Conservation (phyloP, 2,888 invertebrate species). For the Cynaeus angustus region DNA sequence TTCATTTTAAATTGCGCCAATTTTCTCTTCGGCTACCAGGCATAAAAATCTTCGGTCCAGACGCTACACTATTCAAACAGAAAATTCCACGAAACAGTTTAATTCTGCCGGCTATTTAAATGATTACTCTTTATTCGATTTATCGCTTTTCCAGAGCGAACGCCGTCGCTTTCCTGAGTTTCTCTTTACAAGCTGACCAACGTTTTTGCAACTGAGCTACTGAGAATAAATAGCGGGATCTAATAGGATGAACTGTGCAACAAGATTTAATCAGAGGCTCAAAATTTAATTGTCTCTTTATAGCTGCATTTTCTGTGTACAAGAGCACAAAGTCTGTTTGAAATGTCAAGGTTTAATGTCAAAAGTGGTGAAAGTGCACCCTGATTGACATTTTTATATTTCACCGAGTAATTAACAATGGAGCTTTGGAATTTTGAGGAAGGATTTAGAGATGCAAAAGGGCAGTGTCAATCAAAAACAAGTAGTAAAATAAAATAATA, state of each 20-base stretch:
- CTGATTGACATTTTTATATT: slow-evolving; percentile 18
- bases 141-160: slow-evolving; percentile 48
- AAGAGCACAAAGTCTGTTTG: background rate
- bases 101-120: slow-evolving; percentile 49
- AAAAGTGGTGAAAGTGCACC: slow-evolving; percentile 12
- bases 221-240: slow-evolving; percentile 60
- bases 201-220: slow-evolving; percentile 48
- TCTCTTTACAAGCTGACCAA: slow-evolving; percentile 21
- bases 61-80: slow-evolving; percentile 43
- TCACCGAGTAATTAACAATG: slow-evolving; percentile 13
- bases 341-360: slow-evolving; percentile 33
- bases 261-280: slow-evolving; percentile 51
- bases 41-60: slow-evolving; percentile 37
- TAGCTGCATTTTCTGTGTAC: background rate
- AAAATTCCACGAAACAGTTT: slow-evolving; percentile 46
- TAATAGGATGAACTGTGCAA: slow-evolving; percentile 50
- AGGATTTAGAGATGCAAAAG: no score
- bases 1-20: slow-evolving; percentile 60
- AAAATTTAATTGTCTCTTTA: slow-evolving; percentile 41
- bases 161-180: slow-evolving; percentile 17
- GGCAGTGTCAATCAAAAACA: no score
- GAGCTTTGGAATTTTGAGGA: background rate
- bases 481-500: no score
- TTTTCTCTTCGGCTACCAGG: slow-evolving; percentile 46
- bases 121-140: slow-evolving; percentile 52